phyloP scores from a whole-genome alignment of 2,888 invertebrate species.

The Ceramica pisi region DNA sequence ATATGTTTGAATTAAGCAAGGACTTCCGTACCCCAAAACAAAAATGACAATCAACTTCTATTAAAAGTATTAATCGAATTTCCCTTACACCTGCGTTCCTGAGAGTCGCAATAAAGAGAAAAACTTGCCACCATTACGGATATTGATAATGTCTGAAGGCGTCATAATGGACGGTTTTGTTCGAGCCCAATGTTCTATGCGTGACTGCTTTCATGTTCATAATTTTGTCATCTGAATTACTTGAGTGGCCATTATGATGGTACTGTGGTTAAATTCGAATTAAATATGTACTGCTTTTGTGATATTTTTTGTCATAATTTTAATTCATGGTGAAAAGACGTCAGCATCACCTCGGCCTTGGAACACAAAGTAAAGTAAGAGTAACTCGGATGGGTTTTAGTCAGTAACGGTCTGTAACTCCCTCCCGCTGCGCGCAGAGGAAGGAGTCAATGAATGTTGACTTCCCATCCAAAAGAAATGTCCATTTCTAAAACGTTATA shows the following conservation, averaged over 20 bases:
- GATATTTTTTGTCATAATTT: background rate
- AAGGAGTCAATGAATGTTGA: too few species aligned
- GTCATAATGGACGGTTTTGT: slow-evolving; percentile 63
- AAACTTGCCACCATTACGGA: slow-evolving; percentile 72
- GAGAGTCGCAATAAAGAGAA: slow-evolving; percentile 70
- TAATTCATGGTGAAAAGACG: background rate
- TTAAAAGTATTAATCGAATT: slow-evolving; percentile 55
- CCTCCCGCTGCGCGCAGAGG: too few species aligned
- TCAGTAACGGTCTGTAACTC: too few species aligned
- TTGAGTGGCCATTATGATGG: slow-evolving; percentile 23
- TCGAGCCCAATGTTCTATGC: slow-evolving; percentile 60
- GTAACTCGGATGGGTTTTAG: too few species aligned
- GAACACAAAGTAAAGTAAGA: too few species aligned
- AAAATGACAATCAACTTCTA: slow-evolving; percentile 35
- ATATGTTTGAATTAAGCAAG: background rate
- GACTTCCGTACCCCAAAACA: background rate
- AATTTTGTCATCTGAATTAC: slow-evolving; percentile 53
- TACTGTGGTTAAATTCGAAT: slow-evolving; percentile 4
- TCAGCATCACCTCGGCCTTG: too few species aligned
- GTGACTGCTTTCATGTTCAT: slow-evolving; percentile 47
- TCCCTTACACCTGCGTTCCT: slow-evolving; percentile 68
- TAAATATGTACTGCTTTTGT: background rate
- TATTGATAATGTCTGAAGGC: slow-evolving; percentile 74
- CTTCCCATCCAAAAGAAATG: too few species aligned
- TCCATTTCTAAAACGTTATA: background rate